Evolutionary conservation across 2,888 invertebrate genomes (phyloP), one percentile per base, ranked within the genome.

Genomic region (Caenorhabditis drosophilae): DNA sequence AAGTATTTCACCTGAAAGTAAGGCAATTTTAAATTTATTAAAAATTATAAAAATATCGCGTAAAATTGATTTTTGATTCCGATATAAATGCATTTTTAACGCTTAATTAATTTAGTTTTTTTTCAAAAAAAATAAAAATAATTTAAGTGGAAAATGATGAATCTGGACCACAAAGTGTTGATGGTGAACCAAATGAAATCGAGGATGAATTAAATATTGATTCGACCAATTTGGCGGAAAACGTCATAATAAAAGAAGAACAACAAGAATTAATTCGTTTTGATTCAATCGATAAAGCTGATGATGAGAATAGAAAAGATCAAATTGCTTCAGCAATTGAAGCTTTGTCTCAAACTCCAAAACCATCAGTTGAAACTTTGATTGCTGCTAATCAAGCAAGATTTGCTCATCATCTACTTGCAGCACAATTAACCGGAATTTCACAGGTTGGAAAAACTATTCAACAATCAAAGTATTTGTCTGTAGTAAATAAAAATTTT

Each of bases 91-190:
- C n/a, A n/a, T n/a, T n/a, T n/a, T n/a, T n/a, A n/a, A n/a, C n/a
- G n/a, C n/a, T n/a, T n/a, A n/a, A n/a, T n/a, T n/a, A n/a, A n/a
- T n/a, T n/a, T n/a, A n/a, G n/a, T n/a, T n/a, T n/a, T n/a, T n/a
- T n/a, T n/a, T n/a, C n/a, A n/a, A n/a, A n/a, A n/a, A n/a, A n/a
- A n/a, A n/a, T n/a, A n/a, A n/a, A n/a, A n/a, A n/a, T n/a, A n/a
- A 27, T 59, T 53, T 36, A 31, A 54, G 64, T 72, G 26, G 71
- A 68, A 31, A 72, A 72, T 35, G 71, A 72, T 49, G 71, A 68
- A 26, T 72, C 71, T 7, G 71, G 68, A 15, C 58, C 71, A 6
- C 71, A 72, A 25, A 62, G 62, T 48, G 48, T 72, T 4, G 71
- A 68, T 26, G 63, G 52, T n/a, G 56, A 15, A 55, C 25, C n/a